Conservation (phyloP, 2,888 invertebrate genomes). For the Keiferia lycopersicella region DNA sequence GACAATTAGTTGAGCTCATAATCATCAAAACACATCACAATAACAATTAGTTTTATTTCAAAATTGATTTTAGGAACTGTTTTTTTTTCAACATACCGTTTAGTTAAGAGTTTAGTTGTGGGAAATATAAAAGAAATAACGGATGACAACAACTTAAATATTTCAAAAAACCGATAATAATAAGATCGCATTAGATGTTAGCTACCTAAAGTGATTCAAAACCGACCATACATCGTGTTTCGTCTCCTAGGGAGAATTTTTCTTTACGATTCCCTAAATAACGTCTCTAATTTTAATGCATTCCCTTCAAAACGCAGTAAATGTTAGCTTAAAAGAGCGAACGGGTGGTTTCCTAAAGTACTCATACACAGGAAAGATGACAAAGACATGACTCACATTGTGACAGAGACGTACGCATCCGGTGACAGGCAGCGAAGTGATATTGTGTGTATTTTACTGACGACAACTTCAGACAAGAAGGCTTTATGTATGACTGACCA, state of each 20-base stretch:
- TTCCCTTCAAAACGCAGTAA: background rate
- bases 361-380: conserved; percentile 10
- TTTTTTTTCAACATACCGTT: background rate
- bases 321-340: background rate
- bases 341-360: background rate
- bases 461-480: background rate
- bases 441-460: background rate
- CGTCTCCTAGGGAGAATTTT: no score
- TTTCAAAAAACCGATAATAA: background rate
- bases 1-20: background rate
- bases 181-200: no score
- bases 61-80: background rate
- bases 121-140: background rate
- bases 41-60: background rate
- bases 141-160: background rate
- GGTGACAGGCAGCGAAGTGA: background rate
- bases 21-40: background rate
- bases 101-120: background rate
- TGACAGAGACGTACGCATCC: conserved; percentile 7
- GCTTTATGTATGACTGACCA: background rate
- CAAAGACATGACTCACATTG: conserved; percentile 1
- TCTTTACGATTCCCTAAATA: no score
- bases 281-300: no score
- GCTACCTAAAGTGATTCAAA: no score
- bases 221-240: no score